Base-by-base conservation (phyloP, 2,888 invertebrate species). In the Cephus pulcher region DNA sequence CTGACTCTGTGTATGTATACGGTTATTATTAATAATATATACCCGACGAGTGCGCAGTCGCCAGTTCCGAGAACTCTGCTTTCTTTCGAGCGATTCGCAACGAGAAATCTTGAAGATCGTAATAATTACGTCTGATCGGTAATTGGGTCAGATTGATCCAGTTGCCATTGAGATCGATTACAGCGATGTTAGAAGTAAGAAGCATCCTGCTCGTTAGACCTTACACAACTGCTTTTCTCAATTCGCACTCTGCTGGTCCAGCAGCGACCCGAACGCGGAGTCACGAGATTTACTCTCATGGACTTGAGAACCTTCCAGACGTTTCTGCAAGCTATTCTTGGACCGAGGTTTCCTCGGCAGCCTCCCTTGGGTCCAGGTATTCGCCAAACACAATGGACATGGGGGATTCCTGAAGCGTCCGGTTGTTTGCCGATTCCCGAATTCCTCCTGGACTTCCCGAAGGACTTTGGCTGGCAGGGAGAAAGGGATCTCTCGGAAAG, bases 401-500 rank as follows among this genome's bases (percentile, higher is more conserved):
- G 56, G 23, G 9, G 40, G 56, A 56, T 84, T 82, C 82, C 83
- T 83, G 81, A 56, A 56, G 2, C 2, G 23, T 23, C 56, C 2
- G 23, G 9, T 23, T 23, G 56, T 1, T 56, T 23, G 9, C 1
- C 56, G 56, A 56, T 56, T 56, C 23, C 56, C 9, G 1, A 56
- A 23, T 23, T 56, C 56, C 56, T 56, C 9, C 23, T 23, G 56
- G 9, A 56, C 23, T 23, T 56, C 56, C 56, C 56, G 23, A 23
- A 56, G 56, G 56, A 56, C 56, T 23, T 56, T 23, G 23, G 15
- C 9, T 23, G 56, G 2, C 69, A 37, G 71, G 32, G 73, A 78
- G 77, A 74, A 35, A 74, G n/a, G 34, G 76, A 79, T 56, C 76
- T 32, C 32, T 71, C 71, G 15, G 71, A 32, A 71, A 71, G 32